A percentile compares a stretch with the other conserved stretches of the same genome.
Evolutionary conservation across 2,888 invertebrate genomes (phyloP).

Genomic region (Trachelus tabidus): DNA sequence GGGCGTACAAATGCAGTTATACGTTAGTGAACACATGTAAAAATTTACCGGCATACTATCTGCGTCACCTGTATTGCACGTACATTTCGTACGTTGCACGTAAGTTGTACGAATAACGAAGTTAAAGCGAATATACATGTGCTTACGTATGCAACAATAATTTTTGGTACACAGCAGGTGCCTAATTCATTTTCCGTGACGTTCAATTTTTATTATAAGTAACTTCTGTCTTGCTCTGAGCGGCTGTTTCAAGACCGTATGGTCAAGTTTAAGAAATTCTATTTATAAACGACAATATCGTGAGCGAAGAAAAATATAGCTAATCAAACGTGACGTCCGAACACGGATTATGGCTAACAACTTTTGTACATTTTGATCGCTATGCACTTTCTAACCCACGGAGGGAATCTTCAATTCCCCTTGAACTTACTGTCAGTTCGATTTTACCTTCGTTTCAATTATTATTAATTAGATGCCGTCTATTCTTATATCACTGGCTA

Average conservation of each 20-base stretch:
- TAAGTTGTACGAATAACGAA: no score
- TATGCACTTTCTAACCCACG: neutral
- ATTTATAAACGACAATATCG: neutral
- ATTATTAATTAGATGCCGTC: neutral
- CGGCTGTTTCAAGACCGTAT: neutral
- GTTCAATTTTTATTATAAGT: neutral
- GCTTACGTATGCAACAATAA: neutral
- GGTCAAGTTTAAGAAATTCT: no score
- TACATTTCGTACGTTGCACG: no score
- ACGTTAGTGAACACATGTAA: no score
- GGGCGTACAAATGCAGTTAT: no score
- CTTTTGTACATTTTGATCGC: neutral
- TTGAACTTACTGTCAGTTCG: neutral
- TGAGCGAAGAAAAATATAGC: neutral
- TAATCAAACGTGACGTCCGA: neutral
- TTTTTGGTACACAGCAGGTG: neutral
- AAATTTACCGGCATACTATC: no score
- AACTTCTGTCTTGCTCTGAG: neutral
- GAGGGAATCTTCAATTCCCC: neutral
- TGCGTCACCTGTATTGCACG: no score
- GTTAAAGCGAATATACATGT: neutral
- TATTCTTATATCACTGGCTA: neutral
- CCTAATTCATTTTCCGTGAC: no score
- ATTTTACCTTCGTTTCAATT: neutral
- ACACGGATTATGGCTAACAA: neutral